Evolutionary conservation across 2,797 vertebrate species (phyloP), one percentile per base, ranked within the genome.

Genomic region (Melopsittacus undulatus): DNA sequence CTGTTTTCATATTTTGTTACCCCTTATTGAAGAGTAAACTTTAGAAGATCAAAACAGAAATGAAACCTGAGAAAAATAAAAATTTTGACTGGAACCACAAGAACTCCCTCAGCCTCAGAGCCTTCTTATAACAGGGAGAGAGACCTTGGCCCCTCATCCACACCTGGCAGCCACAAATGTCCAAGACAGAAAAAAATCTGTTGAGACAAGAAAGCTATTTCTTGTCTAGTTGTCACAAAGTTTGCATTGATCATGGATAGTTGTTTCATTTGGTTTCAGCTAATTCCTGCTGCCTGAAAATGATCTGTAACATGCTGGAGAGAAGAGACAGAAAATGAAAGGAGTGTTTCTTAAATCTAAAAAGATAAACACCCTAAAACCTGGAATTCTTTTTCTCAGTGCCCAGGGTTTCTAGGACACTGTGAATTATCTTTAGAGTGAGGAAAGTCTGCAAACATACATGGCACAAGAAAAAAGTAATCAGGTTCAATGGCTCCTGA

Each of bases 1-100:
- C 74, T 74, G 62, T 48, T 87, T 81, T 87, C 24, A 8, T 83
- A 13, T 9, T 73, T 66, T 63, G 16, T 43, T 83, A 38, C 87
- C 40, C 20, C 36, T 9, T 36, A 36, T 21, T 45, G 23, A 67
- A 34, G 23, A 45, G 40, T 42, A 83, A 89, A 85, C n/a, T 63
- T 45, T 43, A 67, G 61, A 84, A 90, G 56, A 92, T 79, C 46
- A 85, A 91, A 93, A 82, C 46, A 45, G 54, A 91, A 83, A 84
- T 52, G 40, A 85, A 92, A 87, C 15, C 10, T 18, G 23, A 52
- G 64, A 61, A 87, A 93, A 89, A 43, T 2, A 30, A 72, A 83
- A 86, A 40, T 27, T 63, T 79, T 59, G 19, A 17, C n/a, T 38
- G 45, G 30, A 40, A 24, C 15, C 10, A 9, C 1, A 8, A 73